These are phyloP conservation scores for Leptinotarsa texana DNA, from an alignment of 1,140 invertebrate species.

Conservation along the genomic window DNA sequence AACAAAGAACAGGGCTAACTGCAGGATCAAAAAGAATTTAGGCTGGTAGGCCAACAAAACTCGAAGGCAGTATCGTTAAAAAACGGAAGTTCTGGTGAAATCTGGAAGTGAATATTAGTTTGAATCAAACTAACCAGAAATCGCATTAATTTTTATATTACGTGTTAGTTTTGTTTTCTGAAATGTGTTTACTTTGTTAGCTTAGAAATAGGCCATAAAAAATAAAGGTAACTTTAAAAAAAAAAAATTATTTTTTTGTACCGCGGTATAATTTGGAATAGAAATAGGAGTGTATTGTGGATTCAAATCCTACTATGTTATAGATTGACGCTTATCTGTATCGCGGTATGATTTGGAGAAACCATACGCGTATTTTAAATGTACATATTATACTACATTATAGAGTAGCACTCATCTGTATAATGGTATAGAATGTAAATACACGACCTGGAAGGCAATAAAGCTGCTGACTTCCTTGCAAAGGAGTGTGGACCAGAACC, in stretches of 20 bases:
- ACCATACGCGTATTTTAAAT: conserved; percentile 12
- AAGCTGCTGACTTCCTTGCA: too few relatives aligned
- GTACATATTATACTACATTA: conserved; percentile 18
- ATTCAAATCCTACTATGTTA: conserved; percentile 16
- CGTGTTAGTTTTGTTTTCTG: too few relatives aligned
- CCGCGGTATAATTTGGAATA: conserved; percentile 24
- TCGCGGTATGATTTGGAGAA: conserved; percentile 22
- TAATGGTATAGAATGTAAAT: too few relatives aligned
- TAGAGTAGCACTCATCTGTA: conserved; percentile 6
- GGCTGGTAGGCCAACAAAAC: conserved; percentile 21
- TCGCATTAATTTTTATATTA: conserved; percentile 12
- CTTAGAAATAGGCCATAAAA: background rate
- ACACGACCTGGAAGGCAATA: too few relatives aligned
- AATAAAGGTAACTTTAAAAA: conserved; percentile 15
- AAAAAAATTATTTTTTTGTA: background rate
- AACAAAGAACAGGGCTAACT: conserved; percentile 21
- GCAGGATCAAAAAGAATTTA: conserved; percentile 21
- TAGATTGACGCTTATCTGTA: conserved; percentile 13
- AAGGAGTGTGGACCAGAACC: too few relatives aligned
- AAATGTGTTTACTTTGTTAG: too few relatives aligned
- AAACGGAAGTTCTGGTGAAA: conserved; percentile 22
- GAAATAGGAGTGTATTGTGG: conserved; percentile 18
- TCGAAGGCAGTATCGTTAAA: conserved; percentile 1
- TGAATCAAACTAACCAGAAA: conserved; percentile 28
- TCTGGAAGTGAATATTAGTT: conserved; percentile 8